Evolutionary conservation across 2,113 vertebrate genomes (phyloP), one percentile per base, ranked within the genome.

Genomic region (Sigmodon hispidus): DNA sequence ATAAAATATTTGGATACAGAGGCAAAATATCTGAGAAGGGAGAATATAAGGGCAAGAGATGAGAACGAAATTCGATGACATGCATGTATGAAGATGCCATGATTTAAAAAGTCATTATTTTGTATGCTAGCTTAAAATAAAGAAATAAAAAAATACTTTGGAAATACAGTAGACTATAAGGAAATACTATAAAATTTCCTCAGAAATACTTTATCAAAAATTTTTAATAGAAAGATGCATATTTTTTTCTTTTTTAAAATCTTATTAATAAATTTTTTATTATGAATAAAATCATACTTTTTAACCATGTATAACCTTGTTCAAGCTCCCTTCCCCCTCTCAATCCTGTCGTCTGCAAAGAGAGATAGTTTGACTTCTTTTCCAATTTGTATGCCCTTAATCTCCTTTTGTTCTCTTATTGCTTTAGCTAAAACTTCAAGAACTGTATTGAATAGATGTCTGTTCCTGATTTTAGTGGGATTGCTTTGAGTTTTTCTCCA

Each of bases 181-280:
- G 83, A 36, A 26, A 40, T 67, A 77, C 12, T 75, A 45, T 19
- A 43, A 87, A 12, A 7, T 87, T 96, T 94, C 21, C 93, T 81
- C 89, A 69, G 40, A 91, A 77, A 87, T 1, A 63, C 0, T 50
- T 34, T 48, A 43, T 43, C 76, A 83, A 59, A 59, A 80, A 79
- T 31, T 19, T 9, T 48, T 69, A 40, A 76, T 96, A 88, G 80
- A 91, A 70, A 93, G 13, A 11, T 50, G 43, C 29, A 87, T 67
- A 8, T 92, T 26, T 79, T 95, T 40, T 95, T 21, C 70, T 86
- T n/a, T n/a, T n/a, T n/a, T n/a, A n/a, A n/a, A n/a, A n/a, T n/a
- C n/a, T n/a, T n/a, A n/a, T n/a, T n/a, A n/a, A n/a, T n/a, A n/a
- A n/a, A n/a, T n/a, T n/a, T n/a, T n/a, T n/a, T n/a, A n/a, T n/a